A percentile compares a stretch with the other conserved stretches of the same genome.
Evolutionary conservation across 1,140 invertebrate species (phyloP).

Genomic region (Dufourea novaeangliae): DNA sequence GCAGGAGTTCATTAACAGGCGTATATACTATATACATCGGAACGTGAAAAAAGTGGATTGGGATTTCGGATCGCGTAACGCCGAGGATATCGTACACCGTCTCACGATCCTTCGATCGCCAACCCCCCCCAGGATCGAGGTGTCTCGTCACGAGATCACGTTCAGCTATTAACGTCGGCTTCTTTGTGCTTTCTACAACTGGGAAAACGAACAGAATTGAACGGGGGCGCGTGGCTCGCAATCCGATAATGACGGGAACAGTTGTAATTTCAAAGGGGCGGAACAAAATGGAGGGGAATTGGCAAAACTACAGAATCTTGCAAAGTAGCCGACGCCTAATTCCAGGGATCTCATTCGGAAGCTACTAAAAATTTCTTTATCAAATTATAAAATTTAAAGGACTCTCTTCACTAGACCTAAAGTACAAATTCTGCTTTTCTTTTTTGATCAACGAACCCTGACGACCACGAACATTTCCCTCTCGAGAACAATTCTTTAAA

Average conservation of each 20-base stretch:
- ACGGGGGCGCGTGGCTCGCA: conserved; percentile 74
- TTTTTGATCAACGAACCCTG: conserved; percentile 38
- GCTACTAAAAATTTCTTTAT: no score
- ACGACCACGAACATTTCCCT: conserved; percentile 5
- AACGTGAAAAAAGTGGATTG: conserved; percentile 27
- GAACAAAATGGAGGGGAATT: conserved; percentile 72
- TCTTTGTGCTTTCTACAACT: no score
- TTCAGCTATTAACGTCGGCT: no score
- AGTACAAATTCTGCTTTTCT: no score
- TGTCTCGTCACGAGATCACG: no score
- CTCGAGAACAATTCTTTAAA: no score
- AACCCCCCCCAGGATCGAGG: no score
- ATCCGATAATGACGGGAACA: conserved; percentile 78
- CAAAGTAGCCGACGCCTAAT: no score
- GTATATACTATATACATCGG: conserved; percentile 38
- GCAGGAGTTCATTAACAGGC: conserved; percentile 69
- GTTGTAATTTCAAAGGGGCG: conserved; percentile 76
- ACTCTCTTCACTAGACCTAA: no score
- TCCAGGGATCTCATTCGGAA: no score
- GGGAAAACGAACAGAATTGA: conserved; percentile 78
- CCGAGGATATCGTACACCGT: neutral
- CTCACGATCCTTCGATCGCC: neutral
- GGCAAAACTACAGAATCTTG: conserved; percentile 75
- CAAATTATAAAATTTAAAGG: no score
- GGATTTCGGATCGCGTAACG: conserved; percentile 35